Evolutionary conservation across 2,888 invertebrate species (phyloP).

Genomic region (Drosophila nigricruria): DNA sequence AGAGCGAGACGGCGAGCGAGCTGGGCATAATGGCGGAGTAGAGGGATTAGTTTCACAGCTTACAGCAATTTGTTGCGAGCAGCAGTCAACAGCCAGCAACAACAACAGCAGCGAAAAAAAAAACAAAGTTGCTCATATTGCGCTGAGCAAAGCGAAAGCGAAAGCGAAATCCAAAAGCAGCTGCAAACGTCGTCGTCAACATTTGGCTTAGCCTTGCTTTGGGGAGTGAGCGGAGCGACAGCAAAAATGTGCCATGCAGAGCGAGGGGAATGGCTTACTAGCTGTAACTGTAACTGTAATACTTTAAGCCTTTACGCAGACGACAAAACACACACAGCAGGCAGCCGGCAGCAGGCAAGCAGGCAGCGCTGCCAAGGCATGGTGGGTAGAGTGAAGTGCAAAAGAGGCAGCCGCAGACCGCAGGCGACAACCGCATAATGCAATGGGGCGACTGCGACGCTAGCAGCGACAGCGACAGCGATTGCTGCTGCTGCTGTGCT

Average conservation of each 20-base stretch:
- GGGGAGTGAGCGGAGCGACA: not conserved
- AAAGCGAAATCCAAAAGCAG: conserved; percentile 58
- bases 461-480: conserved; percentile 22
- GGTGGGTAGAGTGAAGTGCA: not conserved
- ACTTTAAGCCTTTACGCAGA: conserved; percentile 80
- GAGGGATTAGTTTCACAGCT: conserved; percentile 75
- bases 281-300: conserved; percentile 75
- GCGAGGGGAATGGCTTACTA: conserved; percentile 21
- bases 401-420: conserved; percentile 32
- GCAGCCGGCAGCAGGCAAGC: not conserved
- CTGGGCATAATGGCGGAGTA: conserved; percentile 3
- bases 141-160: conserved; percentile 38
- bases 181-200: conserved; percentile 76
- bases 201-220: conserved; percentile 66
- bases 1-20: not conserved
- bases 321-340: conserved; percentile 53
- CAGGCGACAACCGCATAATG: conserved; percentile 74
- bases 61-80: conserved; percentile 77
- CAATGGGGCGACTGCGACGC: conserved; percentile 55
- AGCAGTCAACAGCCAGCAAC: conserved; percentile 43
- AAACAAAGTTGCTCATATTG: conserved; percentile 72
- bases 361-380: not conserved
- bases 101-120: conserved; percentile 12
- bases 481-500: conserved; percentile 53
- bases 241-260: not conserved